Evolutionary conservation across 2,888 invertebrate genomes (phyloP), one percentile per base, ranked within the genome.

Genomic region (Taphrorychus bicolor): DNA sequence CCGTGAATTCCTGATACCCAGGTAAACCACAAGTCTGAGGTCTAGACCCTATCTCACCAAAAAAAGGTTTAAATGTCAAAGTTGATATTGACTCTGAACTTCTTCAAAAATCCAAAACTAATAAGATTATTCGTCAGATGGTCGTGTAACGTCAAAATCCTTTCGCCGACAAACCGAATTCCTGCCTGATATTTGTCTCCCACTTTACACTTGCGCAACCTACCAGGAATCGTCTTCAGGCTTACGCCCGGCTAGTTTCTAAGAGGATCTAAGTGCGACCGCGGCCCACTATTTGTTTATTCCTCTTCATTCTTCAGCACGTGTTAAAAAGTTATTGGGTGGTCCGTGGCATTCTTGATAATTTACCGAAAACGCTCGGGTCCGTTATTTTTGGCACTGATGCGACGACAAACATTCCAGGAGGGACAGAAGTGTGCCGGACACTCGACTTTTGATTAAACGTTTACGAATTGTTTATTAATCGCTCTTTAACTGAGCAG

Each of bases 121-220:
- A n/a, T n/a, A n/a, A n/a, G n/a, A n/a, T n/a, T n/a, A n/a, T 32
- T 32, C 32, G 11, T 11, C 32, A 1, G 3, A 9, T 32, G 2
- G 7, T 32, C 3, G 9, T 32, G 2, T 32, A 32, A 3, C 11
- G 7, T 11, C 1, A 32, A 32, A 32, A 32, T 32, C 11, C 32
- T 7, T 32, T 32, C 11, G 11, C 32, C 32, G 3, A 32, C 32
- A 32, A 32, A 32, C 11, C 7, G 32, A 7, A 32, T 1, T 32
- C 32, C 3, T 32, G 1, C 11, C 32, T 1, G 32, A 45, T 67
- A 58, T 67, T 67, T 67, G 57, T 56, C 57, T 67, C 61, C 41
- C 58, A 49, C 66, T 67, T 67, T 60, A 48, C 66, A 62, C 66
- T 66, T 60, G 42, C 52, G 56, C 66, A 67, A 61, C 57, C 61